phyloP scores from a whole-genome alignment of 2,797 vertebrate genomes.

The Clarias fuscus region DNA sequence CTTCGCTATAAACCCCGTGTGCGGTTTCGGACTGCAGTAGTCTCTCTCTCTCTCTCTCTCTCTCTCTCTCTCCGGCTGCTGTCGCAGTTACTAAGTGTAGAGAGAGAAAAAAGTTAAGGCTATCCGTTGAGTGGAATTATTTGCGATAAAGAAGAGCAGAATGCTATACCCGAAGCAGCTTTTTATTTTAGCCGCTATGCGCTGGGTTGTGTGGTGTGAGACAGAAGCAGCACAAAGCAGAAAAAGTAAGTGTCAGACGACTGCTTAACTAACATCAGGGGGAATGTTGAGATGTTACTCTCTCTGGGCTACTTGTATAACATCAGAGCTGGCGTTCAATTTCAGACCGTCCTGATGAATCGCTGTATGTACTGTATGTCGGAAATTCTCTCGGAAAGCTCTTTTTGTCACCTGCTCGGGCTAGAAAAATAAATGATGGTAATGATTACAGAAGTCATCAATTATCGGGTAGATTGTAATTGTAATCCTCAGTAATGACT shows the following conservation, averaged over 20 bases:
- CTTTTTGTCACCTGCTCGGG: not conserved
- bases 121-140: conserved; percentile 43
- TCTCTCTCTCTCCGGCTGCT: conserved; percentile 46
- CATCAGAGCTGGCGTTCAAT: not conserved
- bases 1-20: conserved; percentile 55
- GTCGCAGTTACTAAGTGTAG: conserved; percentile 55
- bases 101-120: conserved; percentile 36
- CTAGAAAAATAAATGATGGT: not conserved
- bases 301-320: conserved; percentile 7
- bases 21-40: not conserved
- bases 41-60: not conserved
- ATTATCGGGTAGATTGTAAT: not conserved
- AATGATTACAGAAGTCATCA: not conserved
- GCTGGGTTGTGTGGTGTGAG: conserved; percentile 47
- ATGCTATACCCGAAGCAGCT: conserved; percentile 69
- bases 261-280: not conserved
- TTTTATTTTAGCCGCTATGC: conserved; percentile 54
- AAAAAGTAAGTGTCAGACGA: conserved; percentile 68
- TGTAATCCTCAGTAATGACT: not conserved
- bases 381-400: not conserved
- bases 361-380: not conserved
- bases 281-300: conserved; percentile 30
- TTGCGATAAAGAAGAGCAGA: conserved; percentile 53
- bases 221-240: conserved; percentile 51
- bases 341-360: not conserved